Conservation (phyloP, 2,113 vertebrate species). For the Macrotis lagotis region DNA sequence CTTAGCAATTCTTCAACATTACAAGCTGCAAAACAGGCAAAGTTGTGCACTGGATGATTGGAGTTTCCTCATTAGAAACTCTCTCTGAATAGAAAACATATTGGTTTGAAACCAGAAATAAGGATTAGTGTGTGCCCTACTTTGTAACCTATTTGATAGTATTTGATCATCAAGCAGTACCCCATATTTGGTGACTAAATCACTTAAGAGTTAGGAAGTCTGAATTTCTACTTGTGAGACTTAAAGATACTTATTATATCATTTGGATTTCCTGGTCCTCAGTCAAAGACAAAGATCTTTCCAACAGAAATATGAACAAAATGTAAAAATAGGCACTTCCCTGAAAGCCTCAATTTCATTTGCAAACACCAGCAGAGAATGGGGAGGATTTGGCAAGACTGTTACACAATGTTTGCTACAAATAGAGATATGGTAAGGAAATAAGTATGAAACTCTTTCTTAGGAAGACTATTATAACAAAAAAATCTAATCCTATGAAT, state of each 20-base stretch:
- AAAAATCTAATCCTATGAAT: not conserved
- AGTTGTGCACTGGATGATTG: not conserved
- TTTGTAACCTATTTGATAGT: not conserved
- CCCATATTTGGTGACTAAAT: not conserved
- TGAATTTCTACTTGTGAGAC: not conserved
- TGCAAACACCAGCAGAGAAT: not conserved
- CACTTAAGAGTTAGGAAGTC: not conserved
- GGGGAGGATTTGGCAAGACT: not conserved
- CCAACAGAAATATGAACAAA: not conserved
- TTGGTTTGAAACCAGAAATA: not conserved
- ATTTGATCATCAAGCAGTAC: not conserved
- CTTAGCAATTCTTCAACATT: not conserved
- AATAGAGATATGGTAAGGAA: not conserved
- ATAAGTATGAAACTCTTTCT: not conserved
- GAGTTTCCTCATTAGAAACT: not conserved
- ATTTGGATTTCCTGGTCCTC: not conserved
- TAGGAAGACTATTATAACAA: not conserved
- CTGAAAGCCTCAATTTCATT: not conserved
- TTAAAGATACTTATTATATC: not conserved
- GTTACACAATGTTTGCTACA: not conserved
- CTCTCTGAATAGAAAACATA: not conserved
- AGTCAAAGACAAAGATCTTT: not conserved
- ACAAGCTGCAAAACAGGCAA: not conserved
- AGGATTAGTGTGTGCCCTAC: not conserved
- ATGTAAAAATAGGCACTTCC: not conserved